These are phyloP conservation scores for Peromyscus californicus DNA, from an alignment of 2,113 vertebrate species.

Conservation along the genomic window DNA sequence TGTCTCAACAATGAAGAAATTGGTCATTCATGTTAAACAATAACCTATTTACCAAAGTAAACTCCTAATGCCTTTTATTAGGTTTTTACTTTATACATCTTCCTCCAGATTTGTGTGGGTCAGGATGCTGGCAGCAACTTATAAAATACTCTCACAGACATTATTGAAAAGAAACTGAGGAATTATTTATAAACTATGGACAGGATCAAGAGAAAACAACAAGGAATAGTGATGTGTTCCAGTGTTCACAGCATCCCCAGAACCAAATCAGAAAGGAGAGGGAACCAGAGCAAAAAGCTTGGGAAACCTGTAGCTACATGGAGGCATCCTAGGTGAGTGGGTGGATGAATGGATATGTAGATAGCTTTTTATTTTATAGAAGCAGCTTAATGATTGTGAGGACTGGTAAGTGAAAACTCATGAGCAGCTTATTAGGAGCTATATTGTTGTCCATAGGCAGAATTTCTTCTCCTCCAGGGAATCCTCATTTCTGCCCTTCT, in stretches of 20 bases:
- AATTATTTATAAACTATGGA: neutral
- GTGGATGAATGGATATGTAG: too few species aligned
- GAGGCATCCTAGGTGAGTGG: neutral
- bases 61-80: neutral
- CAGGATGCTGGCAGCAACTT: neutral
- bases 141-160: neutral
- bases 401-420: slow-evolving; percentile 24
- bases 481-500: neutral
- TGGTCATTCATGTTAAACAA: slow-evolving; percentile 33
- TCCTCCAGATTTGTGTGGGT: neutral
- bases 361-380: slow-evolving; percentile 14
- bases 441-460: neutral
- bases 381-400: neutral
- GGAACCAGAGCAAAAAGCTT: neutral
- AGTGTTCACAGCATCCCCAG: neutral
- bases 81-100: slow-evolving; percentile 5
- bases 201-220: neutral
- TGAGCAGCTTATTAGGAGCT: neutral
- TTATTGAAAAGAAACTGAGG: slow-evolving; percentile 26
- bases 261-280: neutral
- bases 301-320: neutral
- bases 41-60: slow-evolving; percentile 22
- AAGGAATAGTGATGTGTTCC: neutral
- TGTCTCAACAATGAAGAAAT: neutral
- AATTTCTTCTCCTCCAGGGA: slow-evolving; percentile 41